Percentiles rank a stretch among this genome's conserved stretches.
These are phyloP conservation scores for Mongoloraphidia duomilia DNA, from an alignment of 2,888 invertebrate genomes.

Conservation along the genomic window DNA sequence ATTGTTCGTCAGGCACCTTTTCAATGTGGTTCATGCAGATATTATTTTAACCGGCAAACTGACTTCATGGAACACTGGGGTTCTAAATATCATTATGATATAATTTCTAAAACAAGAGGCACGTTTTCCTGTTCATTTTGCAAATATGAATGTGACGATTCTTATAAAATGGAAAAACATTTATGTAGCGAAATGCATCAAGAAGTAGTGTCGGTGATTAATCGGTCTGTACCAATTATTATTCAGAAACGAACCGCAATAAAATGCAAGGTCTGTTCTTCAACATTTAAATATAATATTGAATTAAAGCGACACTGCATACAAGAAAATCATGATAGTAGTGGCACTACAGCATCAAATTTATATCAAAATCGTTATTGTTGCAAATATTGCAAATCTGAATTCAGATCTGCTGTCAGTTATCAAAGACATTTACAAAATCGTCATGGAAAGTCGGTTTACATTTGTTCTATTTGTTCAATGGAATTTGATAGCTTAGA, in stretches of 20 bases:
- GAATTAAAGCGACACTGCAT: slow-evolving; percentile 50
- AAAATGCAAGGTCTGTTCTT: slow-evolving; percentile 49
- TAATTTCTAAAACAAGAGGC: slow-evolving; percentile 37
- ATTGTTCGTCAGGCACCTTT: slow-evolving; percentile 72
- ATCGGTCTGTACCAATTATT: slow-evolving; percentile 65
- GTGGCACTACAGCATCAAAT: slow-evolving; percentile 41
- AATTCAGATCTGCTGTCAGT: slow-evolving; percentile 45
- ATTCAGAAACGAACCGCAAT: slow-evolving; percentile 51
- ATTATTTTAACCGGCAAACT: slow-evolving; percentile 65
- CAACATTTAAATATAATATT: slow-evolving; percentile 59
- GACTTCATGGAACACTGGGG: slow-evolving; percentile 62
- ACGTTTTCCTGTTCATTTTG: slow-evolving; percentile 61
- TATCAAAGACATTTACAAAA: slow-evolving; percentile 52
- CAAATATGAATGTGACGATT: slow-evolving; percentile 48
- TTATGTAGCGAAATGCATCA: slow-evolving; percentile 49
- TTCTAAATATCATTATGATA: slow-evolving; percentile 43
- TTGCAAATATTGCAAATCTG: slow-evolving; percentile 44
- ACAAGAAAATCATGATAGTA: slow-evolving; percentile 27
- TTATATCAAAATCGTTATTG: slow-evolving; percentile 47
- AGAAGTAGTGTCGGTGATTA: slow-evolving; percentile 60
- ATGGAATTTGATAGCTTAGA: slow-evolving; percentile 42
- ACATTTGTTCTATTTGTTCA: slow-evolving; percentile 53
- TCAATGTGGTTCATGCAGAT: slow-evolving; percentile 72
- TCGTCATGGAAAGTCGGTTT: slow-evolving; percentile 43
- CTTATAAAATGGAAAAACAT: slow-evolving; percentile 52